A percentile compares a stretch with the other conserved stretches of the same genome.
Conservation (phyloP, 1,140 invertebrate species). For the Luehdorfia chinensis region DNA sequence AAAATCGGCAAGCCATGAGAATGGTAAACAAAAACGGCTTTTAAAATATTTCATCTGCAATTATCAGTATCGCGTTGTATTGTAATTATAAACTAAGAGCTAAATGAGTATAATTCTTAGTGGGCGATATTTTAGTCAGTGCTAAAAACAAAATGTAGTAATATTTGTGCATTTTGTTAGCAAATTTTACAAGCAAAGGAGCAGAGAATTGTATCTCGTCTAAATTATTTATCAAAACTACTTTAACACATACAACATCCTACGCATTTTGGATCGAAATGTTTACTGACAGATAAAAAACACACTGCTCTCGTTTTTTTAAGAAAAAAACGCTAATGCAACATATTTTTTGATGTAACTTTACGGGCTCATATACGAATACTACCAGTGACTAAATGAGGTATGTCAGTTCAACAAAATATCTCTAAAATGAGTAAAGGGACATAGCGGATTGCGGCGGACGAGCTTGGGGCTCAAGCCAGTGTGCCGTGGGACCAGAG, state of each 20-base stretch:
- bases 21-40: no score
- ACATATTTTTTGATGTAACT: not conserved
- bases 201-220: not conserved
- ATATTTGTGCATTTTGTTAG: conserved; percentile 2
- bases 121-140: not conserved
- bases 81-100: no score
- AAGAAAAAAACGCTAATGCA: not conserved
- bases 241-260: not conserved
- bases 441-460: no score
- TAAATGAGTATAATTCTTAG: conserved; percentile 2
- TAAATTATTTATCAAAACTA: conserved; percentile 6
- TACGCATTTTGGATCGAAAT: not conserved
- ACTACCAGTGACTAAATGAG: no score
- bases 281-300: not conserved
- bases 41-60: no score
- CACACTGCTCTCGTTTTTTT: not conserved
- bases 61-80: no score
- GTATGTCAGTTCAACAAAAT: no score
- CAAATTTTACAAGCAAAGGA: not conserved
- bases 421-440: no score
- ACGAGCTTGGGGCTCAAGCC: no score
- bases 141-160: not conserved
- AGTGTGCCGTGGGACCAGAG: no score
- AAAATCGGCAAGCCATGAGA: no score
- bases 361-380: no score